Percentiles rank a stretch among this genome's conserved stretches.
These are phyloP conservation scores for Pristionchus mayeri DNA, from an alignment of 2,888 invertebrate genomes.

Conservation along the genomic window DNA sequence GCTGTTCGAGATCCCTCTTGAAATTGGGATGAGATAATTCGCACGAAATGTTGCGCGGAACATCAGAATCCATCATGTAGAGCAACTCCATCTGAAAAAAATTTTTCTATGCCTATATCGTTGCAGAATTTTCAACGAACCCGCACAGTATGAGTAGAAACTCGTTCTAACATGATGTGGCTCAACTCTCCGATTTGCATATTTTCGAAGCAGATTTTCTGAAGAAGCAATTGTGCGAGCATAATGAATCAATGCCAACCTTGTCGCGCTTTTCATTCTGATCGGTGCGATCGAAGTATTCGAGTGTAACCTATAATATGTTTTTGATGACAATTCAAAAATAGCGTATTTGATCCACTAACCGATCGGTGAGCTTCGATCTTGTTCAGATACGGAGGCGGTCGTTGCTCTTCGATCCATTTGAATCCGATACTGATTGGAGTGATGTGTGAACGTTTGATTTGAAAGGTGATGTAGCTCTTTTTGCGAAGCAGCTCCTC, in stretches of 20 bases:
- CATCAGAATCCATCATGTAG: not conserved
- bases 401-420: not conserved
- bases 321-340: not conserved
- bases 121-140: not conserved
- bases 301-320: not conserved
- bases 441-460: not conserved
- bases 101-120: too few species aligned
- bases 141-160: not conserved
- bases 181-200: not conserved
- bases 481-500: not conserved
- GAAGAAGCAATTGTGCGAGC: not conserved
- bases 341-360: too few species aligned
- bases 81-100: not conserved
- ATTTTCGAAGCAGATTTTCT: not conserved
- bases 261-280: not conserved
- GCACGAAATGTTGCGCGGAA: not conserved
- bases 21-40: not conserved
- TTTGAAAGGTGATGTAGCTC: not conserved
- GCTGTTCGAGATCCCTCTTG: not conserved
- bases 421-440: not conserved
- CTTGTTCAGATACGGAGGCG: too few species aligned
- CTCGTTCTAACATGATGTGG: not conserved
- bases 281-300: not conserved
- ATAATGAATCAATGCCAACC: not conserved
- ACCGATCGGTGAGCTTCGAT: too few species aligned